Evolutionary conservation across 2,888 invertebrate genomes (phyloP).

Genomic region (Rhagonycha fulva): DNA sequence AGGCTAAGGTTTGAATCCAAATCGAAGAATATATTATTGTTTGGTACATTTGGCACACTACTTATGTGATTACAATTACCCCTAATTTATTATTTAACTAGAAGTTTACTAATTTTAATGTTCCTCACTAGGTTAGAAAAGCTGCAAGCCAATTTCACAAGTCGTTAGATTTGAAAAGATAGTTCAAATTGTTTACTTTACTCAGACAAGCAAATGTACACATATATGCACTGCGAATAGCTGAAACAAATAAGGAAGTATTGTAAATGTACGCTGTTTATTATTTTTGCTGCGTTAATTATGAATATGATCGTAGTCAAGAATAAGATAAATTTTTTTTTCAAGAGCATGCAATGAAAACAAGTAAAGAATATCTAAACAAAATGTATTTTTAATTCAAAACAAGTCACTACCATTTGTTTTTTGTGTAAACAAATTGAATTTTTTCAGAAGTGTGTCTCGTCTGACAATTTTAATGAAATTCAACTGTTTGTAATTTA

Average conservation of each 20-base stretch:
- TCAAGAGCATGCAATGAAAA: neutral
- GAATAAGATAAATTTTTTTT: neutral
- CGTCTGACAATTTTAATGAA: neutral
- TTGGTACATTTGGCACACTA: too few relatives aligned
- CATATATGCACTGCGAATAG: neutral
- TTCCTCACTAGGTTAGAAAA: too few relatives aligned
- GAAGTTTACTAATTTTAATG: too few relatives aligned
- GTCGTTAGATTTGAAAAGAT: too few relatives aligned
- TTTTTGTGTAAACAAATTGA: neutral
- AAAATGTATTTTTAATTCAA: neutral
- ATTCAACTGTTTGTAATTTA: neutral
- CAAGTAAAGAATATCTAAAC: neutral
- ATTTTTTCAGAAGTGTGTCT: neutral
- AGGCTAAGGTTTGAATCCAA: too few relatives aligned
- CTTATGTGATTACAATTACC: too few relatives aligned
- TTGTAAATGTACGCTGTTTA: neutral
- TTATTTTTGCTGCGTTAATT: neutral
- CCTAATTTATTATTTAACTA: too few relatives aligned
- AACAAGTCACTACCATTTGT: neutral
- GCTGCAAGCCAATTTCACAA: too few relatives aligned
- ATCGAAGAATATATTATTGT: too few relatives aligned
- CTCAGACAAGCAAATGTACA: too few relatives aligned
- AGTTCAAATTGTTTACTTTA: too few relatives aligned
- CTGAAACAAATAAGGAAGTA: neutral
- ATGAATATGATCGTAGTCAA: neutral